Evolutionary conservation across 2,888 invertebrate genomes (phyloP).

Genomic region (Shargacucullia verbasci): DNA sequence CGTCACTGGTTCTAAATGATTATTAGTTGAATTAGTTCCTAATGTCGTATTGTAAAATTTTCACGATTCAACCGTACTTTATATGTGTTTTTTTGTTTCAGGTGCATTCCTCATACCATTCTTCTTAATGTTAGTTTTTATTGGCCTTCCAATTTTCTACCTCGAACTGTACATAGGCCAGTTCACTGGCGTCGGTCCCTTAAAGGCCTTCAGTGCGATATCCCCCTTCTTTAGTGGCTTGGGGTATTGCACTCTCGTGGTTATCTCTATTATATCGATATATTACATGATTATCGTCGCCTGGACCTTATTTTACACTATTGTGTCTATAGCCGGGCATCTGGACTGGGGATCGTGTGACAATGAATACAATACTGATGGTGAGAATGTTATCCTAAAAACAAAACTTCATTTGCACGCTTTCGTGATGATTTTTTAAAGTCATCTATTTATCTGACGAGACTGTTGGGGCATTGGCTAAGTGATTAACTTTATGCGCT

Average conservation of each 20-base stretch:
- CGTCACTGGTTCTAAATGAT: no score
- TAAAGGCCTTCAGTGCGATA: conserved; percentile 90
- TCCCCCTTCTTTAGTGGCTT: conserved; percentile 90
- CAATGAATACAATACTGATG: conserved; percentile 88
- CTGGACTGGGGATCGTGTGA: conserved; percentile 92
- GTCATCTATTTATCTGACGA: no score
- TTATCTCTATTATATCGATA: conserved; percentile 92
- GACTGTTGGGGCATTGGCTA: no score
- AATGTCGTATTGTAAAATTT: no score
- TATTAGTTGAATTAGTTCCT: no score
- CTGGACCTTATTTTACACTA: conserved; percentile 93
- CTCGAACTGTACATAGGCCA: conserved; percentile 94
- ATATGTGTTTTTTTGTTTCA: conserved; percentile 74
- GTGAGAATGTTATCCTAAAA: conserved; percentile 78
- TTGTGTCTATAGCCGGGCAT: conserved; percentile 90
- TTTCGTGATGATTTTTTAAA: no score
- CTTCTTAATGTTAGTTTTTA: conserved; percentile 92
- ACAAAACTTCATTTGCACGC: no score
- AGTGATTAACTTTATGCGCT: no score
- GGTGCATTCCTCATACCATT: conserved; percentile 94
- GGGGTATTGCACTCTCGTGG: conserved; percentile 91
- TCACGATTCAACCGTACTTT: not conserved
- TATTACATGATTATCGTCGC: conserved; percentile 95
- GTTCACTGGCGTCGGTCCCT: conserved; percentile 93
- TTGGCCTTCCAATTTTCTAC: conserved; percentile 94